Evolutionary conservation across 92 coral and sea anemone genomes (phyloP).

Genomic region (Diadumene lineata): DNA sequence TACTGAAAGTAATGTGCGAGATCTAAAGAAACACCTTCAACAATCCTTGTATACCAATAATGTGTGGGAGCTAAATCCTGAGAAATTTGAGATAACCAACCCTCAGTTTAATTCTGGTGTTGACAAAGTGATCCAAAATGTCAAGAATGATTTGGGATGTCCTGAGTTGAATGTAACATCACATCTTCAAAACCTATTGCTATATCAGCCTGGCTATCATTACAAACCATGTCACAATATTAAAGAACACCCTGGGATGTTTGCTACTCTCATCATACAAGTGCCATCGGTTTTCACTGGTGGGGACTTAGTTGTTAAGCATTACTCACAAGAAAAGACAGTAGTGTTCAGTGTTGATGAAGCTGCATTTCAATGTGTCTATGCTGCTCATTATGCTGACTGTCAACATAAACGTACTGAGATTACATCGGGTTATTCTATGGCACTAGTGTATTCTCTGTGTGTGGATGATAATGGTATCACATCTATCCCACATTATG

Average conservation of each 20-base stretch:
- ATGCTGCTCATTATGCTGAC: conserved; percentile 53
- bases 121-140: conserved; percentile 3
- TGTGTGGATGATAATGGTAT: conserved; percentile 37
- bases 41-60: conserved; percentile 10
- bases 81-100: too few relatives aligned
- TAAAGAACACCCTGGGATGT: conserved; percentile 31
- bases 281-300: conserved; percentile 41
- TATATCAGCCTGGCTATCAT: conserved; percentile 32
- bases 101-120: conserved; percentile 28
- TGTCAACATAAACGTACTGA: conserved; percentile 52
- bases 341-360: conserved; percentile 14
- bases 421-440: conserved; percentile 29
- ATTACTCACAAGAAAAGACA: conserved; percentile 25
- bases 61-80: conserved; percentile 29
- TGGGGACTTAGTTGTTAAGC: conserved; percentile 31
- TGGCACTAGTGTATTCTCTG: conserved; percentile 47
- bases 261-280: conserved; percentile 38
- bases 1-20: background rate
- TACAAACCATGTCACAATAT: conserved; percentile 33
- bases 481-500: conserved; percentile 33
- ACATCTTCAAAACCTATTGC: conserved; percentile 17
- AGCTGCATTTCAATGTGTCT: conserved; percentile 32
- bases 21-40: background rate
- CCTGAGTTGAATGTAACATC: conserved; percentile 4
- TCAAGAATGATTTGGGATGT: conserved; percentile 20